These are phyloP conservation scores for Rhyacophila brunnea DNA, from an alignment of 1,140 invertebrate genomes.

Conservation along the genomic window DNA sequence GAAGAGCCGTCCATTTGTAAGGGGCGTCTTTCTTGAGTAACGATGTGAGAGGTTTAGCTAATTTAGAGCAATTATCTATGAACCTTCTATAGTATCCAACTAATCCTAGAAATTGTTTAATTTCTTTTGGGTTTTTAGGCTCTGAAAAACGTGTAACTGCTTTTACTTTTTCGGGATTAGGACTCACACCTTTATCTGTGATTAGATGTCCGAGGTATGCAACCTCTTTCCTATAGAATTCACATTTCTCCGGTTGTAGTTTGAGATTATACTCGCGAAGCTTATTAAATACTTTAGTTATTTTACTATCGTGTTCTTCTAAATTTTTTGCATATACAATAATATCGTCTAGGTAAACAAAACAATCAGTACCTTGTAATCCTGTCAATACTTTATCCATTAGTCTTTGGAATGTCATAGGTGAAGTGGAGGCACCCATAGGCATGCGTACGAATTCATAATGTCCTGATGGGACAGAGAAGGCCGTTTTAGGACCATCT, in stretches of 20 bases:
- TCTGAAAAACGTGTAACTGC: slow-evolving; percentile 34
- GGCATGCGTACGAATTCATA: background rate
- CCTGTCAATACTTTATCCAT: background rate
- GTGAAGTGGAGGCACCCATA: background rate
- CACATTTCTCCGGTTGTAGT: slow-evolving; percentile 45
- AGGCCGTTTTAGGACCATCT: background rate
- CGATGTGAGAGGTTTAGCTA: no score
- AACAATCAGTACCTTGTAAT: background rate
- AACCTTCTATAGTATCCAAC: no score
- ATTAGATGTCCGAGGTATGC: slow-evolving; percentile 41
- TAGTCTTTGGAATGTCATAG: background rate
- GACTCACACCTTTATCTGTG: slow-evolving; percentile 35
- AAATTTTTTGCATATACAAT: background rate
- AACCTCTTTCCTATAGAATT: slow-evolving; percentile 38
- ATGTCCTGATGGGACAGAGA: background rate
- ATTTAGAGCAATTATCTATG: no score
- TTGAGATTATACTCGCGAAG: slow-evolving; percentile 39
- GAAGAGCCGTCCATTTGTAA: slow-evolving; percentile 11
- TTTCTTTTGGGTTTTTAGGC: no score
- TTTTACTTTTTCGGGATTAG: slow-evolving; percentile 39
- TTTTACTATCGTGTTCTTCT: background rate
- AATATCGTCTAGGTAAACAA: slow-evolving; percentile 2
- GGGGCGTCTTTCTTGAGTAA: no score
- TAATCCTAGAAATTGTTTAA: no score
- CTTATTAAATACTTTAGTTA: background rate